phyloP scores from a whole-genome alignment of 1,140 invertebrate species.

The Conopomorpha cramerella region DNA sequence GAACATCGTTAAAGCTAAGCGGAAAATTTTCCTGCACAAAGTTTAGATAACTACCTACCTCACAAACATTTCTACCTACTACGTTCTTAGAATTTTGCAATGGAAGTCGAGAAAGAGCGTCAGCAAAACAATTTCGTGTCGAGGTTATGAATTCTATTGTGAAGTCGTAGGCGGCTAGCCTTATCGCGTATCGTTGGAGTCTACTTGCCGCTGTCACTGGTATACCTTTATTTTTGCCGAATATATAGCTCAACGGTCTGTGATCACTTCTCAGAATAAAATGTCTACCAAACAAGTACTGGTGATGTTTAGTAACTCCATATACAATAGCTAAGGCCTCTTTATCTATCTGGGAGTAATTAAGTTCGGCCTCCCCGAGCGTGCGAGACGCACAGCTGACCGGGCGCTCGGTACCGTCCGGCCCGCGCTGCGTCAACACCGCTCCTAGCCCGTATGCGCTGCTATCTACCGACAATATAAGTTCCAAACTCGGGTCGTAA shows the following conservation, averaged over 20 bases:
- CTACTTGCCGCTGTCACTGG: not conserved
- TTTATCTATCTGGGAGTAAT: constrained; percentile 53
- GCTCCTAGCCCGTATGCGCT: constrained; percentile 36
- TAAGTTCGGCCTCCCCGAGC: constrained; percentile 38
- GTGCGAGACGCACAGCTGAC: constrained; percentile 46
- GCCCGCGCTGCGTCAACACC: constrained; percentile 29
- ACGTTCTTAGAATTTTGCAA: no score
- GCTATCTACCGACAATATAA: constrained; percentile 46
- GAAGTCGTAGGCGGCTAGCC: not conserved
- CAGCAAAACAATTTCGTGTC: no score
- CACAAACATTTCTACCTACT: no score
- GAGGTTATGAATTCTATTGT: no score
- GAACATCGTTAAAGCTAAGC: not conserved
- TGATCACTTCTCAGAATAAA: constrained; percentile 30
- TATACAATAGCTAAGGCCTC: constrained; percentile 51
- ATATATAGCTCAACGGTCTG: constrained; percentile 32
- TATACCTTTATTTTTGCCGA: not conserved
- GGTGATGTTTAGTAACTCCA: constrained; percentile 45
- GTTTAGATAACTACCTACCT: not conserved
- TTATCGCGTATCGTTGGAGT: not conserved
- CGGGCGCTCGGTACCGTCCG: constrained; percentile 24
- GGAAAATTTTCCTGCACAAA: not conserved
- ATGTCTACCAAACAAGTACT: constrained; percentile 46
- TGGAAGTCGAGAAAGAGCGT: no score
- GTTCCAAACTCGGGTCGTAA: constrained; percentile 25